Evolutionary conservation across 2,888 invertebrate genomes (phyloP).

Genomic region (Protula sp.): DNA sequence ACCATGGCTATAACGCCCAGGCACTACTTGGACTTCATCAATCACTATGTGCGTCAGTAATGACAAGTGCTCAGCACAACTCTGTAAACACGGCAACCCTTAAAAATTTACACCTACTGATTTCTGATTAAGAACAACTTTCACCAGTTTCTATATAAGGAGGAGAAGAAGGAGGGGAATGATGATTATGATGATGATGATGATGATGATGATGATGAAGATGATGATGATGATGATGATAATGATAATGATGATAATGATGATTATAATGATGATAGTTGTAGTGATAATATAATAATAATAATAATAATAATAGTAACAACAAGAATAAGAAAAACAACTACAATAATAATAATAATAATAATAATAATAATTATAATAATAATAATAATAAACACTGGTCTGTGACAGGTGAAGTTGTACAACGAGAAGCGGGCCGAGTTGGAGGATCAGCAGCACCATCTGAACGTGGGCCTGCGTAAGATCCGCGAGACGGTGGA

Average conservation of each 20-base stretch:
- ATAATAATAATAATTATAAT: too few relatives aligned
- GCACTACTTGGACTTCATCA: conserved; percentile 98
- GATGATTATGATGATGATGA: conserved; percentile 9
- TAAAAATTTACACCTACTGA: too few relatives aligned
- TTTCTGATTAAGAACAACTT: too few relatives aligned
- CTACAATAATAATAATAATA: too few relatives aligned
- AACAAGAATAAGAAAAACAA: too few relatives aligned
- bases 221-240: conserved; percentile 7
- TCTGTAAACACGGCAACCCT: neutral
- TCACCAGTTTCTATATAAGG: too few relatives aligned
- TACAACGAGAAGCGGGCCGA: conserved; percentile 97
- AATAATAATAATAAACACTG: too few relatives aligned
- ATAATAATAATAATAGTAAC: too few relatives aligned
- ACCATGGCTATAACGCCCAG: conserved; percentile 97
- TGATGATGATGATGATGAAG: conserved; percentile 7
- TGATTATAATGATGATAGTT: conserved; percentile 6
- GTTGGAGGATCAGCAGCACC: conserved; percentile 96
- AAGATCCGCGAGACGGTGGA: conserved; percentile 99
- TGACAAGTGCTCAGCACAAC: too few relatives aligned
- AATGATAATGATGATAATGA: conserved; percentile 7
- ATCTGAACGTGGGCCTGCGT: conserved; percentile 94
- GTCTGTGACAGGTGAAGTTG: conserved; percentile 67
- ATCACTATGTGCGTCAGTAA: conserved; percentile 73
- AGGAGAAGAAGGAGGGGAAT: too few relatives aligned
- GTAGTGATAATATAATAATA: too few relatives aligned